Base-by-base conservation (phyloP, 23 tunicate genomes). In the Phallusia fumigata region DNA sequence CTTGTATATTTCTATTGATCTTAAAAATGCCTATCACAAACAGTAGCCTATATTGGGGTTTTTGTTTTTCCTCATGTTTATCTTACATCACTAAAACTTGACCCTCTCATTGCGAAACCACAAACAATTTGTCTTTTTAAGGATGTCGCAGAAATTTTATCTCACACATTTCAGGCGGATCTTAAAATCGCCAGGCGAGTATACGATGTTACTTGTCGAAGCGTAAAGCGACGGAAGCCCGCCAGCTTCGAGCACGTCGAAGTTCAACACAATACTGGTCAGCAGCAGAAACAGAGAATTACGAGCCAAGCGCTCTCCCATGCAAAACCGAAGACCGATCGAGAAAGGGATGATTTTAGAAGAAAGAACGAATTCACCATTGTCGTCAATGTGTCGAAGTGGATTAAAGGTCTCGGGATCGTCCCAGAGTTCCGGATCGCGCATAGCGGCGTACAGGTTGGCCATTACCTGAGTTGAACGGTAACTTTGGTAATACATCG, bases 231-330 rank as follows among this genome's bases (percentile, higher is more conserved):
- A 21, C 28, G 69, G 69, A 22, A 58, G 11, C 2, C 69, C 69
- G 26, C 69, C 69, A 11, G 28, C 69, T 24, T 22, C 28, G 8
- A 21, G 5, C 15, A 58, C 69, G 28, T 58, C 69, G 13, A 58
- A 58, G 13, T 58, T 58, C 69, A 58, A 58, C 69, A 58, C 69
- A 24, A 58, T 58, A 3, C 28, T 58, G 15, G 69, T 58, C 26
- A 58, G 28, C 3, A 58, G 69, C 28, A 58, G 69, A 16, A 6
- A 58, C 15, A 58, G 69, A 13, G 69, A 58, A 58, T 58, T 58
- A 58, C 85, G 81, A 31, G 85, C 90, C 32, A 86, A 44, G 81
- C 74, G 53, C 28, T 74, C 52, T n/a, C 90, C 90, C 21, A 86
- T 24, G 45, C 90, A 86, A 74, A 35, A 75, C 18, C 90, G 51